Conservation (phyloP, 2,797 vertebrate species). For the Esox lucius region DNA sequence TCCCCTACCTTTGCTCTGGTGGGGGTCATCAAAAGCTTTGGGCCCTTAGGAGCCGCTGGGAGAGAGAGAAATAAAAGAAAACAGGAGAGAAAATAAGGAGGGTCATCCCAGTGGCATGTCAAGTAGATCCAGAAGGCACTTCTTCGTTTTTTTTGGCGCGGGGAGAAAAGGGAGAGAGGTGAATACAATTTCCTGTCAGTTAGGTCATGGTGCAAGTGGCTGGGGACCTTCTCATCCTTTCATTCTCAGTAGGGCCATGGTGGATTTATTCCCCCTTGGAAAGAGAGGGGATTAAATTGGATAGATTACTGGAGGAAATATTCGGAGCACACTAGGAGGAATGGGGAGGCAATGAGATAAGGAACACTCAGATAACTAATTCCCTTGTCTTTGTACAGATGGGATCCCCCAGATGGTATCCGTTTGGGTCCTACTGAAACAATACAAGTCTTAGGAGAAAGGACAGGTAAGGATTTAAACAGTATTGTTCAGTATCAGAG, state of each 20-base stretch:
- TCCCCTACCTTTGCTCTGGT: slow-evolving; percentile 91
- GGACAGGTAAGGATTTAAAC: background rate
- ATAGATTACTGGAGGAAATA: slow-evolving; percentile 79
- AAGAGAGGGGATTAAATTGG: slow-evolving; percentile 75
- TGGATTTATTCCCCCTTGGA: slow-evolving; percentile 72
- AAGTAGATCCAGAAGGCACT: slow-evolving; percentile 55
- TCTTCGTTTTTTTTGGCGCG: slow-evolving; percentile 56
- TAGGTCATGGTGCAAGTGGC: slow-evolving; percentile 68
- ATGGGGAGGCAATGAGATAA: slow-evolving; percentile 76
- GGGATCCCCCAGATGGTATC: slow-evolving; percentile 55
- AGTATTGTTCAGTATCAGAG: background rate
- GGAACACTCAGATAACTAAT: slow-evolving; percentile 75
- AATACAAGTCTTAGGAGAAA: slow-evolving; percentile 47
- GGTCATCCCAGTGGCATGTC: slow-evolving; percentile 55
- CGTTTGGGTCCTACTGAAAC: slow-evolving; percentile 70
- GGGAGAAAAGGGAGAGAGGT: slow-evolving; percentile 39
- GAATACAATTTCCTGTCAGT: slow-evolving; percentile 77
- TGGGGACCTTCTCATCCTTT: slow-evolving; percentile 64
- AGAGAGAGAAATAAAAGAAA: slow-evolving; percentile 11
- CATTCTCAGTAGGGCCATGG: slow-evolving; percentile 55
- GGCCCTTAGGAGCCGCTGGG: slow-evolving; percentile 92
- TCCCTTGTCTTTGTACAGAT: slow-evolving; percentile 73
- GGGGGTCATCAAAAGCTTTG: slow-evolving; percentile 89
- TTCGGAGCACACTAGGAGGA: slow-evolving; percentile 68
- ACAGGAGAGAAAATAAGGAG: slow-evolving; percentile 1